A percentile compares a stretch with the other conserved stretches of the same genome.
Evolutionary conservation across 2,888 invertebrate species (phyloP).

Genomic region (Drosophila parthenogenetica): DNA sequence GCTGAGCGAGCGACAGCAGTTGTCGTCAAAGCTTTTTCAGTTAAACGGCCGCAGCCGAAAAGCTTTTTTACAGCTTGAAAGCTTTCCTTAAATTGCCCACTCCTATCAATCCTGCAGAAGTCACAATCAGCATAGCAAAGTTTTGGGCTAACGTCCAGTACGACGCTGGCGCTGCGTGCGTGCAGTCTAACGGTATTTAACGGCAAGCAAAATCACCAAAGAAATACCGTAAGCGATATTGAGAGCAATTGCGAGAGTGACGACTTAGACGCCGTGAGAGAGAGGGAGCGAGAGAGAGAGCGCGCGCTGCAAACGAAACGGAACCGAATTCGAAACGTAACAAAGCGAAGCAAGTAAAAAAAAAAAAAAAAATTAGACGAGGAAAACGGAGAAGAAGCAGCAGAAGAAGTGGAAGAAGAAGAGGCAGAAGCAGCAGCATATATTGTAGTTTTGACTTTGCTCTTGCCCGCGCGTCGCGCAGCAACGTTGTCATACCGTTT

Average conservation of each 20-base stretch:
- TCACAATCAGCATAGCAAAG: constrained; percentile 59
- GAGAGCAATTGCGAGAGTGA: constrained; percentile 28
- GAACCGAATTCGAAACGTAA: constrained; percentile 10
- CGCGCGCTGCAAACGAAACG: constrained; percentile 33
- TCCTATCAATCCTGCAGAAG: constrained; percentile 18
- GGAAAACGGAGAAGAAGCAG: not conserved
- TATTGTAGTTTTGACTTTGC: constrained; percentile 53
- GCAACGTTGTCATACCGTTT: constrained; percentile 25
- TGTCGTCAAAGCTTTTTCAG: constrained; percentile 29
- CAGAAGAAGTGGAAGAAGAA: not conserved
- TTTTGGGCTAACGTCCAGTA: constrained; percentile 64
- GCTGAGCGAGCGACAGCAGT: constrained; percentile 36
- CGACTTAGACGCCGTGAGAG: constrained; percentile 2
- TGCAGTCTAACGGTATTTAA: constrained; percentile 64
- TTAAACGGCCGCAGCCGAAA: constrained; percentile 17
- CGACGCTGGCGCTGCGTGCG: constrained; percentile 81
- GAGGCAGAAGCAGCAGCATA: constrained; percentile 9
- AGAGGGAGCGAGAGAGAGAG: constrained; percentile 19
- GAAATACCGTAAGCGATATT: constrained; percentile 17
- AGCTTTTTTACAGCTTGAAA: constrained; percentile 46
- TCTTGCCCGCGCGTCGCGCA: constrained; percentile 31
- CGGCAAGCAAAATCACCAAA: constrained; percentile 34
- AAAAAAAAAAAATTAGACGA: not conserved
- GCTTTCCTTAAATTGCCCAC: constrained; percentile 36
- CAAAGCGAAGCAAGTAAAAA: constrained; percentile 9